Percentiles rank a stretch among this genome's conserved stretches.
Conservation (phyloP, 2,888 invertebrate species). For the Aleiodes testaceus region DNA sequence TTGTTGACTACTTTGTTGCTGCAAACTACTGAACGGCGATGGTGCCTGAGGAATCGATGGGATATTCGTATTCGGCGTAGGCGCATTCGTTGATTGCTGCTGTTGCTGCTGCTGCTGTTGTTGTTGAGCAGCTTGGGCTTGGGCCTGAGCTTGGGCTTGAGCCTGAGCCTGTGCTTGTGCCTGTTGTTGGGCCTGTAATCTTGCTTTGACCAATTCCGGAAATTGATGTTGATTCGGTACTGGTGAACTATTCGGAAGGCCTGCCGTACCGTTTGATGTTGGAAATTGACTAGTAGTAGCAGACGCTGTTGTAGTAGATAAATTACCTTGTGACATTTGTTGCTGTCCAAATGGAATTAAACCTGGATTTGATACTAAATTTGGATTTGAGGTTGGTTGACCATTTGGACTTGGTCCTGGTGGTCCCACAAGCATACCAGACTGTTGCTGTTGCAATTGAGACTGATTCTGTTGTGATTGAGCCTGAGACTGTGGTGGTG, state of each 20-base stretch:
- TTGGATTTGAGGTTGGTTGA: constrained; percentile 77
- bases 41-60: constrained; percentile 73
- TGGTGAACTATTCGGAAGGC: constrained; percentile 73
- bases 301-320: constrained; percentile 75
- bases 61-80: constrained; percentile 64
- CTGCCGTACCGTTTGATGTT: constrained; percentile 78
- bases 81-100: constrained; percentile 70
- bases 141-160: constrained; percentile 52
- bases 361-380: constrained; percentile 78
- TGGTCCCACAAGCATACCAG: constrained; percentile 80
- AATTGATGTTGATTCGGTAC: constrained; percentile 75
- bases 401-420: constrained; percentile 87
- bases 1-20: constrained; percentile 65
- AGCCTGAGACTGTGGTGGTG: constrained; percentile 62
- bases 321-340: constrained; percentile 77
- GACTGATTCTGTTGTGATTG: constrained; percentile 62
- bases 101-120: constrained; percentile 70
- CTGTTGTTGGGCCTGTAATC: constrained; percentile 66
- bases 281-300: constrained; percentile 75
- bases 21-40: constrained; percentile 75
- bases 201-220: constrained; percentile 78
- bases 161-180: constrained; percentile 30
- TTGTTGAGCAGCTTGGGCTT: constrained; percentile 61
- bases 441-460: constrained; percentile 74
- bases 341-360: constrained; percentile 82